Evolutionary conservation across 2,797 vertebrate genomes (phyloP), one percentile per base, ranked within the genome.

Genomic region (Knipowitschia caucasica): DNA sequence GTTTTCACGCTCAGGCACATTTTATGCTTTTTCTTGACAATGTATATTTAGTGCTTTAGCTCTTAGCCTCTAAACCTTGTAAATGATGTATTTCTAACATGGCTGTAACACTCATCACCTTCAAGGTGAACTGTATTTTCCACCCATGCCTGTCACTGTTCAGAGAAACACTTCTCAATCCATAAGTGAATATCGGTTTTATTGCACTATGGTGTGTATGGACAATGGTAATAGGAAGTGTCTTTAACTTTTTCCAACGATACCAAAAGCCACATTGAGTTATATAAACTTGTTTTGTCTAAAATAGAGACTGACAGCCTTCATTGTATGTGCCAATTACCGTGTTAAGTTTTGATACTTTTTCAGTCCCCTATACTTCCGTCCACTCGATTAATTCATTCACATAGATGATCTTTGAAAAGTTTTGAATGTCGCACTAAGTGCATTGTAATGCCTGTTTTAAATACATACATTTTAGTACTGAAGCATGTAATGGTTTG

Each of bases 381-480:
- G 67, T 85, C 85, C 72, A 69, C 70, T 73, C 59, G 66, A 53
- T 80, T 59, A 78, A 67, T 70, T 73, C 70, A 64, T 71, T 72
- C 56, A 68, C 71, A 69, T 77, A 66, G 69, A 86, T 81, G 78
- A 86, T 86, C 80, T 82, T 77, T 74, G 71, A 83, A 85, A 79
- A 81, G 77, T 87, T 90, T 81, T 89, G 88, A 91, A 91, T 90
- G 89, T 89, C 71, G 86, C 85, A 89, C 87, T 83, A 90, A 89
- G 88, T 90, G 89, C 88, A 89, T 90, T 89, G 83, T 87, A 87
- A 88, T 88, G 82, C 83, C 83, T 89, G 88, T 87, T 89, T 85
- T 53, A 64, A 82, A 73, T 71, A 80, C 78, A 77, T 81, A 85
- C 72, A 84, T 88, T 88, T 89, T 87, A 88, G 85, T 86, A 88